These are phyloP conservation scores for Antheraea yamamai DNA, from an alignment of 2,888 invertebrate species.

Conservation along the genomic window DNA sequence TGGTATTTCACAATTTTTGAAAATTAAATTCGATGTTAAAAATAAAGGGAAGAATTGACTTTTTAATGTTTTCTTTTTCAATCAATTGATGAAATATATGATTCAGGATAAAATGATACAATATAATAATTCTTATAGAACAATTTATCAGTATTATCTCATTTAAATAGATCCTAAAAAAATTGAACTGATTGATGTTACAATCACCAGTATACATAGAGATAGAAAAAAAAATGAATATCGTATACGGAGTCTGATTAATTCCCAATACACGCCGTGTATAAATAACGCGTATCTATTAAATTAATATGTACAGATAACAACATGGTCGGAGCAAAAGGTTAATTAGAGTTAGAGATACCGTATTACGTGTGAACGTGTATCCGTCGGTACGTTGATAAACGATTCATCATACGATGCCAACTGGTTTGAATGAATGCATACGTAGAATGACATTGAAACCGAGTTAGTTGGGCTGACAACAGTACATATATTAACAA, in stretches of 20 bases:
- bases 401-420: conserved; percentile 27
- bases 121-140: no score
- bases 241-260: conserved; percentile 34
- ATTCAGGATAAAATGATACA: no score
- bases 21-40: no score
- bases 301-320: conserved; percentile 63
- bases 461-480: neutral
- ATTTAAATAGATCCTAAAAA: no score
- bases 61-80: no score
- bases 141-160: no score
- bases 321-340: conserved; percentile 53
- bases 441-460: neutral
- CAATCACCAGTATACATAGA: neutral
- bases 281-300: conserved; percentile 45
- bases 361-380: conserved; percentile 44
- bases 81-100: no score
- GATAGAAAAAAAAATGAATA: neutral
- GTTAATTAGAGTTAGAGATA: conserved; percentile 50
- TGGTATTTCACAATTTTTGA: no score
- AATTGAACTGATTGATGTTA: no score
- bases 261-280: conserved; percentile 37
- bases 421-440: neutral
- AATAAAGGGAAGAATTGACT: no score
- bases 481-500: neutral
- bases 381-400: conserved; percentile 47